These are phyloP conservation scores for Arctopsyche grandis DNA, from an alignment of 1,140 invertebrate genomes.

Conservation along the genomic window DNA sequence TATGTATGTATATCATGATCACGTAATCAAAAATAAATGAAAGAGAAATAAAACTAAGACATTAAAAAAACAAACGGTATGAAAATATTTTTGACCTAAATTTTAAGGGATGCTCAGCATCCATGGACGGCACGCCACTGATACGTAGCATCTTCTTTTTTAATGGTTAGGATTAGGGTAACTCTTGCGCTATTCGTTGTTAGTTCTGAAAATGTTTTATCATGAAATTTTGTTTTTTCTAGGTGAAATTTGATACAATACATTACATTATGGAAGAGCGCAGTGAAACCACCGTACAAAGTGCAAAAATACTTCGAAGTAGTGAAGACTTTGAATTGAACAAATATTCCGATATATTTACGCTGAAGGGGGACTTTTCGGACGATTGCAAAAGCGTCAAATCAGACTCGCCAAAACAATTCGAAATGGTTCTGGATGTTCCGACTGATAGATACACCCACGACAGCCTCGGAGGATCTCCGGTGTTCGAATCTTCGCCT, in stretches of 20 bases:
- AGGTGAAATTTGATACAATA: conserved; percentile 52
- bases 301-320: conserved; percentile 16
- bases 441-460: conserved; percentile 32
- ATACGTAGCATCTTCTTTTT: too few relatives aligned
- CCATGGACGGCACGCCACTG: too few relatives aligned
- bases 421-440: conserved; percentile 48
- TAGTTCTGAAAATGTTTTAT: too few relatives aligned
- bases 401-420: conserved; percentile 5
- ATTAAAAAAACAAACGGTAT: too few relatives aligned
- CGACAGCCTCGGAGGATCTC: conserved; percentile 43
- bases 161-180: too few relatives aligned
- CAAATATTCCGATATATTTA: too few relatives aligned
- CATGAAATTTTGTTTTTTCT: conserved; percentile 35
- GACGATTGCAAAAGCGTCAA: neutral
- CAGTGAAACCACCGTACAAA: neutral
- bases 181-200: too few relatives aligned
- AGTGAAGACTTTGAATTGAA: neutral
- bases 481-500: conserved; percentile 44
- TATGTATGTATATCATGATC: too few relatives aligned
- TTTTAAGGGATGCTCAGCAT: too few relatives aligned
- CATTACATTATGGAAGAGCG: conserved; percentile 49
- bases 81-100: too few relatives aligned
- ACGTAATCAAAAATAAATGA: too few relatives aligned
- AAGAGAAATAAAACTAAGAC: too few relatives aligned
- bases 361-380: neutral